These are phyloP conservation scores for Sebastes hubbsi DNA, from an alignment of 2,797 vertebrate species.

Conservation along the genomic window DNA sequence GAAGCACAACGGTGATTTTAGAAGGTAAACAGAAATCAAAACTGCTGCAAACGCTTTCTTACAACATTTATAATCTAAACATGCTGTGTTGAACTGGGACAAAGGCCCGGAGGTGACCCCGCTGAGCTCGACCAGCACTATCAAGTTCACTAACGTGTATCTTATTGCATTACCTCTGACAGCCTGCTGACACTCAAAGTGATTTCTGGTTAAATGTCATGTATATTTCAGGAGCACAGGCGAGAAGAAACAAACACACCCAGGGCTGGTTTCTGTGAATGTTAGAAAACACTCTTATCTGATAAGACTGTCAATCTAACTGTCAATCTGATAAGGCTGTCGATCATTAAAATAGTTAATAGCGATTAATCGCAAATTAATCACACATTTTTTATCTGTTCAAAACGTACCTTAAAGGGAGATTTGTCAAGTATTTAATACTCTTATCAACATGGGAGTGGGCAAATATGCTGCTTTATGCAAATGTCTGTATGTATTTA, in stretches of 20 bases:
- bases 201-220: conserved; percentile 61
- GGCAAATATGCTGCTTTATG: too few relatives aligned
- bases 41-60: neutral
- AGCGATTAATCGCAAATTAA: too few relatives aligned
- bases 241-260: conserved; percentile 38
- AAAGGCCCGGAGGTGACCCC: conserved; percentile 53
- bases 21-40: neutral
- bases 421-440: too few relatives aligned
- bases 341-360: too few relatives aligned
- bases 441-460: too few relatives aligned
- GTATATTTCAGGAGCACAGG: conserved; percentile 65
- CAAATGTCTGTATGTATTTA: too few relatives aligned
- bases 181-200: conserved; percentile 31
- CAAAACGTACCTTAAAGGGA: too few relatives aligned
- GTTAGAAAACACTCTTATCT: neutral
- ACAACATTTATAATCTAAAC: neutral
- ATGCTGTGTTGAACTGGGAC: neutral
- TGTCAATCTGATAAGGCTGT: too few relatives aligned
- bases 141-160: conserved; percentile 52
- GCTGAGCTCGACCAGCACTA: conserved; percentile 27
- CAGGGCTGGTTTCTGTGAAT: neutral
- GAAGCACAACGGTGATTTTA: neutral
- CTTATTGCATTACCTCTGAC: conserved; percentile 42
- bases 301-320: too few relatives aligned
- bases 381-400: too few relatives aligned